Evolutionary conservation across 2,113 vertebrate species (phyloP).

Genomic region (Panurus biarmicus): DNA sequence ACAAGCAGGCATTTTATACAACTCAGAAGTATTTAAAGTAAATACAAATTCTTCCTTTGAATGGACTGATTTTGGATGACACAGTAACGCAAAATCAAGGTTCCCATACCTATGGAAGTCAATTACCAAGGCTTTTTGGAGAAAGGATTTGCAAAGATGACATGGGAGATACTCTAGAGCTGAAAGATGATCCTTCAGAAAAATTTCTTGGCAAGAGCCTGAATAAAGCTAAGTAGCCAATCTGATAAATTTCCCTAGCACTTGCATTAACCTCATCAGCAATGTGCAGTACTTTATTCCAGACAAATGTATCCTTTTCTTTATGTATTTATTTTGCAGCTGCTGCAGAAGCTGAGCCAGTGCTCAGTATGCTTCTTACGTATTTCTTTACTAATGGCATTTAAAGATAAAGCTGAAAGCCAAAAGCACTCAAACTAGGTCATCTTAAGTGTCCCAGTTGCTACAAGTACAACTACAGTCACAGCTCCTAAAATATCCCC

Average conservation of each 20-base stretch:
- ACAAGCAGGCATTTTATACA: neutral
- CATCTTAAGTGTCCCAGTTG: neutral
- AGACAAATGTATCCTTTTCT: neutral
- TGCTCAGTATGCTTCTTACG: neutral
- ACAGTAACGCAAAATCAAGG: neutral
- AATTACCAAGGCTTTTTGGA: neutral
- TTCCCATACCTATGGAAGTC: neutral
- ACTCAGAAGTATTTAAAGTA: neutral
- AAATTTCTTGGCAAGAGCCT: neutral
- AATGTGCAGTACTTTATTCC: neutral
- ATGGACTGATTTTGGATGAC: neutral
- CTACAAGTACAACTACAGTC: neutral
- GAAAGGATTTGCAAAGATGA: neutral
- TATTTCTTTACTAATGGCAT: neutral
- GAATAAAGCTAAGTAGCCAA: neutral
- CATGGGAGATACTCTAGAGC: neutral
- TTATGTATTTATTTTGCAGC: neutral
- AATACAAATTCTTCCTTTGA: neutral
- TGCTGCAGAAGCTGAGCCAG: neutral
- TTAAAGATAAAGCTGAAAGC: neutral
- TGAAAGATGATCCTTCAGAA: slow-evolving; percentile 4
- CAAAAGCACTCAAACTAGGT: neutral
- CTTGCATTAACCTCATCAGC: neutral
- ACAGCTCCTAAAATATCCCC: neutral
- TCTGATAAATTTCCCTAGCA: neutral